phyloP scores from a whole-genome alignment of 2,797 vertebrate species.

The Acipenser ruthenus region DNA sequence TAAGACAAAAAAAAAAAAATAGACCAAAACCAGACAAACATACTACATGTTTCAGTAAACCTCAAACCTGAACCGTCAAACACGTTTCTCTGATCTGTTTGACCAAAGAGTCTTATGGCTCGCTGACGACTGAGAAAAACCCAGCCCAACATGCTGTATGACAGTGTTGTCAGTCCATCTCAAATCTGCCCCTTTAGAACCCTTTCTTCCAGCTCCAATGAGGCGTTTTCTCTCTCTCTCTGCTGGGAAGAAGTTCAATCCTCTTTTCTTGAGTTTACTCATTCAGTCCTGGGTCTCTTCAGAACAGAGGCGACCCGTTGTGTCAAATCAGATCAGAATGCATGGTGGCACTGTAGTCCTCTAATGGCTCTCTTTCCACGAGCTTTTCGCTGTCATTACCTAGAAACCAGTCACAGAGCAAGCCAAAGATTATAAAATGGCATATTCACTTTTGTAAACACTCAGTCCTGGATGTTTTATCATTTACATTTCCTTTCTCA shows the following conservation, averaged over 20 bases:
- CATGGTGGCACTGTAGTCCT: neutral
- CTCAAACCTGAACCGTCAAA: too few relatives aligned
- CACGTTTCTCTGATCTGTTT: too few relatives aligned
- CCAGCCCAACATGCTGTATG: constrained; percentile 4
- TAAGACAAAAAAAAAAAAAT: too few relatives aligned
- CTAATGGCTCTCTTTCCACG: too few relatives aligned
- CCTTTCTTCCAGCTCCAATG: constrained; percentile 17
- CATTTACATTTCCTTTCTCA: too few relatives aligned
- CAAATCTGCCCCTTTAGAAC: constrained; percentile 15
- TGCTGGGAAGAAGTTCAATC: neutral
- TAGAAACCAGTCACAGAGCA: too few relatives aligned
- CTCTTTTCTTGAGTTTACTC: neutral
- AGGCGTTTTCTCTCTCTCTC: constrained; percentile 17
- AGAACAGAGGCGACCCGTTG: neutral
- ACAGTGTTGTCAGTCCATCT: constrained; percentile 30
- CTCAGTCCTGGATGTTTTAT: too few relatives aligned
- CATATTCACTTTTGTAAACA: too few relatives aligned
- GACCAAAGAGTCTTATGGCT: neutral
- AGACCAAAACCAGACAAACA: too few relatives aligned
- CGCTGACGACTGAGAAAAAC: neutral
- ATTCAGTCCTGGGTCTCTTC: neutral
- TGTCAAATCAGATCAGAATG: constrained; percentile 9
- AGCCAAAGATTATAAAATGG: too few relatives aligned
- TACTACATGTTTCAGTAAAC: too few relatives aligned
- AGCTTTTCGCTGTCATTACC: too few relatives aligned